These are phyloP conservation scores for Euphydryas editha DNA, from an alignment of 2,888 invertebrate species.

Conservation along the genomic window DNA sequence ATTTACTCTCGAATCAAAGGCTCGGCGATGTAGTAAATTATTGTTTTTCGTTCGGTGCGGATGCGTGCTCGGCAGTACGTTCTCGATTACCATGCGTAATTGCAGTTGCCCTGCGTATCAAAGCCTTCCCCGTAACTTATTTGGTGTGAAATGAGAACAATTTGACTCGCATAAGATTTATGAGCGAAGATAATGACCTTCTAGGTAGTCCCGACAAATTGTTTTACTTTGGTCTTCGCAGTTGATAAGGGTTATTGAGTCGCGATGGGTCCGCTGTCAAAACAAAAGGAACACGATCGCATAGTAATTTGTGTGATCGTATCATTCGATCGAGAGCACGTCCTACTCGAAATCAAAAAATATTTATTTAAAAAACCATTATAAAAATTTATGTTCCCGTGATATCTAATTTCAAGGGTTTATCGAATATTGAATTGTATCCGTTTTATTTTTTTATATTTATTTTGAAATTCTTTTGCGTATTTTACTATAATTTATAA, in stretches of 20 bases:
- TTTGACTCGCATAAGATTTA: constrained; percentile 73
- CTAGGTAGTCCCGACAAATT: constrained; percentile 51
- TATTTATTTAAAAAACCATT: constrained; percentile 36
- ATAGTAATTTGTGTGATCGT: constrained; percentile 24
- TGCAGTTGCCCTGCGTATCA: constrained; percentile 54
- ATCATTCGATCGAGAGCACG: constrained; percentile 30
- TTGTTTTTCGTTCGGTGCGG: constrained; percentile 48
- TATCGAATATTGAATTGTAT: constrained; percentile 21
- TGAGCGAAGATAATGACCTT: constrained; percentile 63
- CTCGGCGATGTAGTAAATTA: constrained; percentile 50
- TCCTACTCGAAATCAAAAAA: constrained; percentile 30
- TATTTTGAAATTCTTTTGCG: neutral
- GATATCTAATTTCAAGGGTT: constrained; percentile 28
- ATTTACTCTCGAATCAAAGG: constrained; percentile 10
- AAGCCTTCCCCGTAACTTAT: constrained; percentile 63
- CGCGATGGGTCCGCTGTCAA: constrained; percentile 12
- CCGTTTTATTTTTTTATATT: constrained; percentile 10
- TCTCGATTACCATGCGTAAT: constrained; percentile 64
- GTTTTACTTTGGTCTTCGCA: constrained; percentile 44
- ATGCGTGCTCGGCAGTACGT: constrained; percentile 35
- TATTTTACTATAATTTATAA: too few species aligned
- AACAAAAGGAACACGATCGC: constrained; percentile 21
- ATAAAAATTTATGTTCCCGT: constrained; percentile 33
- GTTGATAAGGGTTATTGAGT: constrained; percentile 22
- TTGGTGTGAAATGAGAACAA: constrained; percentile 78